Conservation (phyloP, 2,888 invertebrate genomes). For the Nemotelus pantherinus region DNA sequence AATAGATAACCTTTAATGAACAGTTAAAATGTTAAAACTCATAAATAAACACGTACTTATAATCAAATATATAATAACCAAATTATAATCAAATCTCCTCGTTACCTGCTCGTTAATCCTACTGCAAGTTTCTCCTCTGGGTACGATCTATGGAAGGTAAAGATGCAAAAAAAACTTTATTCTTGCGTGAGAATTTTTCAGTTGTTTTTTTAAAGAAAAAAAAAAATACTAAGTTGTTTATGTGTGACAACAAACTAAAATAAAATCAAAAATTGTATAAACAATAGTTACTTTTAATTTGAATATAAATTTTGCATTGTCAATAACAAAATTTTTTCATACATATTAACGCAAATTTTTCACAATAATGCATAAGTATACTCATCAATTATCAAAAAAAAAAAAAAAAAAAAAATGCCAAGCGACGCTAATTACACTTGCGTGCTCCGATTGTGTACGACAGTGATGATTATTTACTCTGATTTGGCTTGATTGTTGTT, state of each 20-base stretch:
- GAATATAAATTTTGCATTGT: too few relatives aligned
- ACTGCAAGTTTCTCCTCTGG: conserved; percentile 54
- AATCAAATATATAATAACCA: conserved; percentile 23
- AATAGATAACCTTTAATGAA: not conserved
- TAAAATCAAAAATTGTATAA: too few relatives aligned
- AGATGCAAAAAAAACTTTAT: conserved; percentile 50
- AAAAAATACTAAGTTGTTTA: too few relatives aligned
- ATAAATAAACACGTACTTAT: conserved; percentile 26
- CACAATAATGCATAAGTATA: too few relatives aligned
- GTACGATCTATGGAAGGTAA: conserved; percentile 66
- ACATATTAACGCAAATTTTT: too few relatives aligned
- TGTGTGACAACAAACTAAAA: too few relatives aligned
- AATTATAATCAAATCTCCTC: conserved; percentile 13
- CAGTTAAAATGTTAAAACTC: not conserved
- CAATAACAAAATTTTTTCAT: too few relatives aligned
- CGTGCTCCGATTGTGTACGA: too few relatives aligned
- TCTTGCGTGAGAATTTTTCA: conserved; percentile 17
- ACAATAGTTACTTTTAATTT: too few relatives aligned
- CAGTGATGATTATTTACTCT: not conserved
- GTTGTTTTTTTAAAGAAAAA: not conserved
- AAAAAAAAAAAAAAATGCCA: too few relatives aligned
- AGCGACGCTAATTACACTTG: too few relatives aligned
- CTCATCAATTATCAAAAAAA: too few relatives aligned
- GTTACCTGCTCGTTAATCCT: conserved; percentile 4
- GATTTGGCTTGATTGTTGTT: conserved; percentile 9